Base-by-base conservation (phyloP, 2,113 vertebrate genomes). In the Herpetotheres cachinnans region DNA sequence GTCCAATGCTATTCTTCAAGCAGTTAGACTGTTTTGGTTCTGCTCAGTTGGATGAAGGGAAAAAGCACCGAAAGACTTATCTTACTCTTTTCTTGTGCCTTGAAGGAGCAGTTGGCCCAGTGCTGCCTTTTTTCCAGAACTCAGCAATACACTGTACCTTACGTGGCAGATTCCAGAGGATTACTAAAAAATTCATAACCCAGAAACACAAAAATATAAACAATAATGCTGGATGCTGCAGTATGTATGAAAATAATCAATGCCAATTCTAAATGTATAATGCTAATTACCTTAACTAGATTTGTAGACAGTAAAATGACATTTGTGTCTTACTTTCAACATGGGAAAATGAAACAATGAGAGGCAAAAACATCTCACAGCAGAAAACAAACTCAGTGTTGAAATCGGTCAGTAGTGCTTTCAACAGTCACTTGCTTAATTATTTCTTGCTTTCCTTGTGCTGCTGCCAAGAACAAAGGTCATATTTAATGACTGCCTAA, bases 141-240 rank as follows among this genome's bases (percentile, higher is more conserved):
- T 58, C 70, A 62, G 70, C 56, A 95, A 79, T 83, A 83, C 59
- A 66, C 80, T 96, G 50, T 81, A 89, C 58, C n/a, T 85, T 96
- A 97, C 96, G 96, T 92, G 69, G 80, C 93, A 95, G 72, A 89
- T 96, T 90, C 59, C 73, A 67, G 82, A 96, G 90, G 90, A 93
- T 93, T 88, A 82, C 52, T 95, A 65, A 95, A 96, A 92, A 91
- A 82, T 89, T 91, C 32, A 89, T 95, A 80, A 87, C 93, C 78
- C 71, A 95, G 97, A 97, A 98, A 97, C 78, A 95, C 80, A 92
- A 94, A 91, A 97, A 83, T 67, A 81, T 81, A 90, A 97, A 96
- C 92, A 96, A 59, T 94, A 72, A 80, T 66, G 44, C 69, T 95
- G 56, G 27, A 67, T 62, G 50, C 63, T 91, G 77, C 82, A 83